Conservation (phyloP, 1,140 invertebrate species). For the Trinorchestia longiramus region DNA sequence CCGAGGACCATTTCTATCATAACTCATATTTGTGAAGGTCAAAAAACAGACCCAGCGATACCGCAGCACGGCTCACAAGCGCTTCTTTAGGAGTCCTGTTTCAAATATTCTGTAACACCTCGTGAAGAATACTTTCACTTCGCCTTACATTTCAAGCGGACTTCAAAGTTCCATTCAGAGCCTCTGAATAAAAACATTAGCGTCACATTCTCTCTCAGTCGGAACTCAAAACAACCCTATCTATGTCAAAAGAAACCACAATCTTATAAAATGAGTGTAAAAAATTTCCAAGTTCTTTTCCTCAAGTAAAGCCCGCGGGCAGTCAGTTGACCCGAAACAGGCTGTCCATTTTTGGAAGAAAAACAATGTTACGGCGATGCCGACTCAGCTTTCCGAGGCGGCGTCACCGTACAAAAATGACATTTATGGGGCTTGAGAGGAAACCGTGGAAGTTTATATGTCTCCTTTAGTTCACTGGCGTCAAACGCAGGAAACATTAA, state of each 20-base stretch:
- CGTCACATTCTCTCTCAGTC: neutral
- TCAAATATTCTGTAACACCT: neutral
- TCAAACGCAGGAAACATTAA: constrained; percentile 53
- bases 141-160: constrained; percentile 22
- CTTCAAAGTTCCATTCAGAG: constrained; percentile 43
- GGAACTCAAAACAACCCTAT: constrained; percentile 7
- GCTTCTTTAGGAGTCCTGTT: neutral
- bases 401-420: constrained; percentile 9
- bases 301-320: neutral
- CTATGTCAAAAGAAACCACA: neutral
- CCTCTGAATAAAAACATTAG: neutral
- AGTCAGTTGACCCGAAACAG: neutral
- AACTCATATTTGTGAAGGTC: neutral
- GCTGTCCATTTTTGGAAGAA: neutral
- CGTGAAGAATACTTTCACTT: constrained; percentile 39
- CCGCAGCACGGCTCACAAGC: neutral
- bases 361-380: constrained; percentile 2
- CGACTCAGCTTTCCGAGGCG: constrained; percentile 22
- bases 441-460: constrained; percentile 28
- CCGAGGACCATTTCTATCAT: neutral
- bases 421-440: constrained; percentile 6
- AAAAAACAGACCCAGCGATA: neutral
- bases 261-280: neutral
- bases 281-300: neutral
- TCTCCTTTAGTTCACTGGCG: neutral